A percentile compares a stretch with the other conserved stretches of the same genome.
Evolutionary conservation across 2,113 vertebrate genomes (phyloP).

Genomic region (Burhinus bistriatus): DNA sequence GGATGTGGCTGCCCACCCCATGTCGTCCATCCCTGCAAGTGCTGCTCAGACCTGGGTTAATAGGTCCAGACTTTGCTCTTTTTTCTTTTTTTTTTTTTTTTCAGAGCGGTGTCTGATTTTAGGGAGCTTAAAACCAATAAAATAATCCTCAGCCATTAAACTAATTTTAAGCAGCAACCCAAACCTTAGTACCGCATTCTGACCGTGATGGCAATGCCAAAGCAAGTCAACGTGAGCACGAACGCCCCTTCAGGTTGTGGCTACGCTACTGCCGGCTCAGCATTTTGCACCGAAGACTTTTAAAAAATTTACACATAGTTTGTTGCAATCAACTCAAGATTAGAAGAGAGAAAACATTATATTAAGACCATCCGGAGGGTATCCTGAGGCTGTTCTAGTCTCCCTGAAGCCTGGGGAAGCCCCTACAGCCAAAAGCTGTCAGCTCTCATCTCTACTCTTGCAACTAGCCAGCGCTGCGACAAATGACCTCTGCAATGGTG

Average conservation of each 20-base stretch:
- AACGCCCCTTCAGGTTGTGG: neutral
- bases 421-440: slow-evolving; percentile 31
- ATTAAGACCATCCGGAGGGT: neutral
- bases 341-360: neutral
- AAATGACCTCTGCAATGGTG: neutral
- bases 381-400: slow-evolving; percentile 10
- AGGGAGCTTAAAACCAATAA: neutral
- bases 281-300: neutral
- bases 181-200: neutral
- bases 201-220: accelerated
- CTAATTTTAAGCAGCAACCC: neutral
- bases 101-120: neutral
- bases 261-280: neutral
- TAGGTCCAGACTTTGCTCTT: neutral
- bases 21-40: neutral
- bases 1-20: neutral
- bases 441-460: neutral
- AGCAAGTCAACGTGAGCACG: accelerated
- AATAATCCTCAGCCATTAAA: neutral
- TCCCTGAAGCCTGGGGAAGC: slow-evolving; percentile 28
- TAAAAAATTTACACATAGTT: neutral
- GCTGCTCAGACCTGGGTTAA: neutral
- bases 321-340: neutral
- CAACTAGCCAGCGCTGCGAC: neutral
- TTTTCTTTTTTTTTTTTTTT: neutral